Base-by-base conservation (phyloP, 2,888 invertebrate species). In the Yponomeuta plumbellus region DNA sequence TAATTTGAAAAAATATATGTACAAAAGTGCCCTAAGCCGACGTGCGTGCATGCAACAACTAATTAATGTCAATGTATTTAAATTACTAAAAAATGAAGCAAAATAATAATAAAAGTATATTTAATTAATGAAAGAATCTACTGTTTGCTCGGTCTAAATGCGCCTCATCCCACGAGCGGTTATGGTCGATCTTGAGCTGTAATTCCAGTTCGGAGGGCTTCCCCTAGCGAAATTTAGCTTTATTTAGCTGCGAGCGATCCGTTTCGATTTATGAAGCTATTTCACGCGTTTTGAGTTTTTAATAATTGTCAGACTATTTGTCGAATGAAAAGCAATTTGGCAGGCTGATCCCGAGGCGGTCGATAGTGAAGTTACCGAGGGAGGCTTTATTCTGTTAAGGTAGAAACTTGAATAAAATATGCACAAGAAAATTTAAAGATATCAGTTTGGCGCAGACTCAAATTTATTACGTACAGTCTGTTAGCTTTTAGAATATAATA, bases 381-480 rank as follows among this genome's bases (percentile, higher is more conserved):
- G 58, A 20, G 34, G 34, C 34, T 34, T 34, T 34, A n/a, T 20
- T 22, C 22, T 11, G 58, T 20, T 58, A 34, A 34, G 34, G 34
- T 5, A 10, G 2, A 26, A 26, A 26, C 1, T 26, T 26, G 26
- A 26, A 26, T 4, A 5, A 26, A 26, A 26, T 5, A 26, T 26
- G 5, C 26, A 26, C 4, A 26, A 4, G 2, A 26, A 26, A 26
- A 26, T 4, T 4, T 70, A 71, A 70, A 68, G 66, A 1, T 22
- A 2, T 20, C 10, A 8, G 11, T 17, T 64, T 21, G 64, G 62
- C 64, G 40, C 21, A n/a, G 22, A 22, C 20, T 20, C 22, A 11
- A 59, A 59, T 22, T 21, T 59, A 2, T 5, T 59, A 2, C n/a
- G 52, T 26, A 26, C 26, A 26, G 2, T 4, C 2, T 26, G n/a